Evolutionary conservation across 2,888 invertebrate species (phyloP).

Genomic region (Catocala fraxini): DNA sequence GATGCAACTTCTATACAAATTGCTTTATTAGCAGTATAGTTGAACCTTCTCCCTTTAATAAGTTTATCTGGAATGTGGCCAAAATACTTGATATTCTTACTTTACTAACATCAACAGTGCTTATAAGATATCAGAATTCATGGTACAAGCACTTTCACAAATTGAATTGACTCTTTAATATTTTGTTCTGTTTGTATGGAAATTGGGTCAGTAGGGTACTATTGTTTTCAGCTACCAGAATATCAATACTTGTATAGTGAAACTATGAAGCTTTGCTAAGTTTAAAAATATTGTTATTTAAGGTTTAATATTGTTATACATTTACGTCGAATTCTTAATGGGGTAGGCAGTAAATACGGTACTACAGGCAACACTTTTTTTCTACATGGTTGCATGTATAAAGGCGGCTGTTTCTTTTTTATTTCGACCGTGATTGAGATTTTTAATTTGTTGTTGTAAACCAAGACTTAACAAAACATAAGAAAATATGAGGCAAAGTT

Average conservation of each 20-base stretch:
- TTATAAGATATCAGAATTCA: conserved; percentile 16
- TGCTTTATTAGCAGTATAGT: not conserved
- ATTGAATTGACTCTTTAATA: conserved; percentile 9
- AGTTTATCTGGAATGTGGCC: conserved; percentile 31
- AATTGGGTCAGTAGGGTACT: conserved; percentile 15
- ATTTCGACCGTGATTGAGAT: no score
- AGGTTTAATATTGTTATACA: conserved; percentile 7
- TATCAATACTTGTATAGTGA: conserved; percentile 5
- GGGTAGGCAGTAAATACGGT: no score
- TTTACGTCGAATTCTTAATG: no score
- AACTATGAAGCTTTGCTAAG: not conserved
- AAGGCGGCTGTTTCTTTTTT: no score
- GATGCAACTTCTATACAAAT: conserved; percentile 3
- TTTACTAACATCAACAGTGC: conserved; percentile 21
- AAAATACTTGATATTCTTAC: conserved; percentile 24
- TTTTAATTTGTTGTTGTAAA: no score
- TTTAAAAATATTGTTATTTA: no score
- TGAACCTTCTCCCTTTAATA: conserved; percentile 2
- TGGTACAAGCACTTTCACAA: conserved; percentile 14
- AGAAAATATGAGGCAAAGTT: no score
- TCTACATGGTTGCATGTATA: no score
- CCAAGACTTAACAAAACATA: no score
- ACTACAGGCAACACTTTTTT: no score
- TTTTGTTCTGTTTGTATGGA: conserved; percentile 5
- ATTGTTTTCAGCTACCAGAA: conserved; percentile 6